Conservation (phyloP, 2,113 vertebrate species). For the Balaeniceps rex region DNA sequence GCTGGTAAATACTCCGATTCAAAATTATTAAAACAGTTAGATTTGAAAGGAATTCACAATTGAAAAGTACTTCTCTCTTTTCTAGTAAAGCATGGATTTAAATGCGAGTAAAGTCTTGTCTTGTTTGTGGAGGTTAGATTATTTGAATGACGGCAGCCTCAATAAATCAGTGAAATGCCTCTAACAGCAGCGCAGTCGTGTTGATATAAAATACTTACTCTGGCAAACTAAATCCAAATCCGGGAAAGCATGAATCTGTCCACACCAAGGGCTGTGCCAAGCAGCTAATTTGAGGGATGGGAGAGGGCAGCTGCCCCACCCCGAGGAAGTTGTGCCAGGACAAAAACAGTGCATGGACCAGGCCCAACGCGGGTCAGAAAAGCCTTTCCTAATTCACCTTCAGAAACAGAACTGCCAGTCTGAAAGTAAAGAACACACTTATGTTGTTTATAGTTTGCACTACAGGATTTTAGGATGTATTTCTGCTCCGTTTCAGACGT, state of each 20-base stretch:
- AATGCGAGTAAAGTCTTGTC: not conserved
- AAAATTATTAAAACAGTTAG: not conserved
- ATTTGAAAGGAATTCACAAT: not conserved
- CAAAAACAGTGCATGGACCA: not conserved
- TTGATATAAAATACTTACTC: constrained; percentile 13
- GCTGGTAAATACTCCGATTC: not conserved
- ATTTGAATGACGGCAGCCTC: not conserved
- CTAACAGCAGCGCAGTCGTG: not conserved
- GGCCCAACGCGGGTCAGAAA: not conserved
- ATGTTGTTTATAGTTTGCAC: not conserved
- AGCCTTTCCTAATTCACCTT: not conserved
- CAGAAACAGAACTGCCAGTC: not conserved
- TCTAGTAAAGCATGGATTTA: not conserved
- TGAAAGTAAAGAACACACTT: not conserved
- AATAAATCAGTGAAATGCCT: not conserved
- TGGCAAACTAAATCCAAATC: constrained; percentile 18
- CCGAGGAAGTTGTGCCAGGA: not conserved
- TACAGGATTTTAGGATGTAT: not conserved
- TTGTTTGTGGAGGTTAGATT: not conserved
- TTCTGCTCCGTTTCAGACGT: constrained; percentile 79
- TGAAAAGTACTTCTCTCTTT: not conserved
- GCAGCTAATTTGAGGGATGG: constrained; percentile 14
- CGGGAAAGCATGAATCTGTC: constrained; percentile 49
- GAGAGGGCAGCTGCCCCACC: constrained; percentile 24
- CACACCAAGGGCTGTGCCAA: constrained; percentile 10